phyloP scores from a whole-genome alignment of 2,113 vertebrate genomes.

The Euleptes europaea region DNA sequence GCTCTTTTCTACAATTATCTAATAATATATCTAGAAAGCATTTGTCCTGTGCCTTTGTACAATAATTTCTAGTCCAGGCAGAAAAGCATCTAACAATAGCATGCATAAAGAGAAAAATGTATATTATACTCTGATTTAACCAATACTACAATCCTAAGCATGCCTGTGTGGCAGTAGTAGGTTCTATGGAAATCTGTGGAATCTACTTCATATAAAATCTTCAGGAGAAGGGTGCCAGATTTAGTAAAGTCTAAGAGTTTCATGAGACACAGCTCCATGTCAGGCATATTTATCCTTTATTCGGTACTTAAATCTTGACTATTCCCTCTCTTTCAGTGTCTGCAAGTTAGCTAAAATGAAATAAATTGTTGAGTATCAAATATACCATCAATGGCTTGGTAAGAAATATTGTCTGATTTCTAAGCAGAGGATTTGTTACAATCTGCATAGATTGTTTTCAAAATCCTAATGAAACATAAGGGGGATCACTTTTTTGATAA shows the following conservation, averaged over 20 bases:
- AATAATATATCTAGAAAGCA: slow-evolving; percentile 54
- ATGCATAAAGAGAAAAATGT: slow-evolving; percentile 60
- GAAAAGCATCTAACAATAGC: slow-evolving; percentile 66
- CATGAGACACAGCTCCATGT: slow-evolving; percentile 53
- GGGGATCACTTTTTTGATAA: background rate
- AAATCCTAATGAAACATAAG: slow-evolving; percentile 16
- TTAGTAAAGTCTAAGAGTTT: slow-evolving; percentile 57
- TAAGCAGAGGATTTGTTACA: slow-evolving; percentile 35
- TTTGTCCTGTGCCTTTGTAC: slow-evolving; percentile 57
- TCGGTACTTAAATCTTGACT: slow-evolving; percentile 9
- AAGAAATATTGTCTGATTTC: slow-evolving; percentile 10
- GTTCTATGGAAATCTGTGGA: background rate
- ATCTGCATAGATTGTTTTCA: slow-evolving; percentile 31
- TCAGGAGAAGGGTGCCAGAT: background rate
- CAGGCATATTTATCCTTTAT: slow-evolving; percentile 47
- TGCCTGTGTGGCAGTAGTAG: background rate
- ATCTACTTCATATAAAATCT: background rate
- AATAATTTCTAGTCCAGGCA: slow-evolving; percentile 66
- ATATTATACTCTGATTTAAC: slow-evolving; percentile 54
- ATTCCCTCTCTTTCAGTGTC: slow-evolving; percentile 24
- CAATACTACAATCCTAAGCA: slow-evolving; percentile 40
- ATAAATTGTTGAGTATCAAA: background rate
- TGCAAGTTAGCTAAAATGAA: slow-evolving; percentile 39
- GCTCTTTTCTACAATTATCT: no score
- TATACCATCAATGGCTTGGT: slow-evolving; percentile 23